Evolutionary conservation across 2,113 vertebrate genomes (phyloP).

Genomic region (Paradisaea rubra): DNA sequence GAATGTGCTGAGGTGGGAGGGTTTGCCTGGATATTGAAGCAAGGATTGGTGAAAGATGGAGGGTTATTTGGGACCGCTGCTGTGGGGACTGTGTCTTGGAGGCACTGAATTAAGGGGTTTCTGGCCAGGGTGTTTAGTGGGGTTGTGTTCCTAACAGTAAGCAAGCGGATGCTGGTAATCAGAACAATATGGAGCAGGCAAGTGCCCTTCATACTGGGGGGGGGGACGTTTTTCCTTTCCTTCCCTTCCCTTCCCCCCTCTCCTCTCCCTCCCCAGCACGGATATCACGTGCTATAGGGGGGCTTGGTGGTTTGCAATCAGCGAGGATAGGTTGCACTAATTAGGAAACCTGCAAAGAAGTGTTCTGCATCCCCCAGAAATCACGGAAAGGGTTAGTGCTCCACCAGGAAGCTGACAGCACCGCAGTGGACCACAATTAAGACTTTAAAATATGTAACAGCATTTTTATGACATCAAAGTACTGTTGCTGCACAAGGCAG

Average conservation of each 20-base stretch:
- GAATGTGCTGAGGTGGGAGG: background rate
- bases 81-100: background rate
- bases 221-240: background rate
- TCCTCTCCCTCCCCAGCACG: background rate
- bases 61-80: background rate
- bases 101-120: background rate
- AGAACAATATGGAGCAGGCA: background rate
- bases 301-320: background rate
- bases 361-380: background rate
- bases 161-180: conserved; percentile 28
- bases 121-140: conserved; percentile 14
- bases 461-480: conserved; percentile 55
- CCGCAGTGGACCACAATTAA: conserved; percentile 33
- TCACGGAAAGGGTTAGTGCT: background rate
- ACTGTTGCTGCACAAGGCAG: conserved; percentile 23
- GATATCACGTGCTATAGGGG: background rate
- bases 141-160: background rate
- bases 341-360: conserved; percentile 2
- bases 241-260: background rate
- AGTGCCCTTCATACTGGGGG: background rate
- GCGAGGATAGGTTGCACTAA: background rate
- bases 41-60: background rate
- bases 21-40: background rate
- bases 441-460: conserved; percentile 56
- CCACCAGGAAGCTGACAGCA: conserved; percentile 45